Percentiles rank a stretch among this genome's conserved stretches.
These are phyloP conservation scores for Neosalanx taihuensis DNA, from an alignment of 2,797 vertebrate species.

Conservation along the genomic window DNA sequence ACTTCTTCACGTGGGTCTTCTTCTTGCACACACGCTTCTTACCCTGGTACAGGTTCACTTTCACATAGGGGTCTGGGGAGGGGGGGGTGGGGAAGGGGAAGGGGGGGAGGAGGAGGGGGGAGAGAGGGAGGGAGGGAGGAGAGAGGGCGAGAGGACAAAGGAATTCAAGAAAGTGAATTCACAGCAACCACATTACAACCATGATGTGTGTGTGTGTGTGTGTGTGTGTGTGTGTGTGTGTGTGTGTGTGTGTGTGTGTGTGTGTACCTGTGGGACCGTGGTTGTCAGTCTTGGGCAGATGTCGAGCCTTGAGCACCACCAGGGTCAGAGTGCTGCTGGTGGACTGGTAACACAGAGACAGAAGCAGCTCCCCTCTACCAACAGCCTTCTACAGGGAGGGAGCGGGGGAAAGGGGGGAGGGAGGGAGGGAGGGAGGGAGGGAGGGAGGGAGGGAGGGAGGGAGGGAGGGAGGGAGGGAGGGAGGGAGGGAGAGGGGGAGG, in stretches of 20 bases:
- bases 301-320: slow-evolving; percentile 96
- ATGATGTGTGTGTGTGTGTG: neutral
- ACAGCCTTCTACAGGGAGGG: slow-evolving; percentile 80
- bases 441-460: neutral
- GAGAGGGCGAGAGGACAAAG: neutral
- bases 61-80: slow-evolving; percentile 89
- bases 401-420: slow-evolving; percentile 10
- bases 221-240: slow-evolving; percentile 1
- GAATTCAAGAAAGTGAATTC: neutral
- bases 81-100: slow-evolving; percentile 6
- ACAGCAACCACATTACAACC: neutral
- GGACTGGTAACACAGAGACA: slow-evolving; percentile 97
- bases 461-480: neutral
- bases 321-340: slow-evolving; percentile 95
- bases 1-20: slow-evolving; percentile 98
- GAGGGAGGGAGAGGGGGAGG: neutral
- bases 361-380: slow-evolving; percentile 89
- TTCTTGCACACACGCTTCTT: slow-evolving; percentile 98
- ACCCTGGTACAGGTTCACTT: slow-evolving; percentile 94
- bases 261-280: slow-evolving; percentile 89
- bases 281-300: slow-evolving; percentile 89
- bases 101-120: neutral
- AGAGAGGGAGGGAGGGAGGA: slow-evolving; percentile 2
- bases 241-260: neutral
- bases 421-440: neutral